These are phyloP conservation scores for Promerops cafer DNA, from an alignment of 2,113 vertebrate genomes.

Conservation along the genomic window DNA sequence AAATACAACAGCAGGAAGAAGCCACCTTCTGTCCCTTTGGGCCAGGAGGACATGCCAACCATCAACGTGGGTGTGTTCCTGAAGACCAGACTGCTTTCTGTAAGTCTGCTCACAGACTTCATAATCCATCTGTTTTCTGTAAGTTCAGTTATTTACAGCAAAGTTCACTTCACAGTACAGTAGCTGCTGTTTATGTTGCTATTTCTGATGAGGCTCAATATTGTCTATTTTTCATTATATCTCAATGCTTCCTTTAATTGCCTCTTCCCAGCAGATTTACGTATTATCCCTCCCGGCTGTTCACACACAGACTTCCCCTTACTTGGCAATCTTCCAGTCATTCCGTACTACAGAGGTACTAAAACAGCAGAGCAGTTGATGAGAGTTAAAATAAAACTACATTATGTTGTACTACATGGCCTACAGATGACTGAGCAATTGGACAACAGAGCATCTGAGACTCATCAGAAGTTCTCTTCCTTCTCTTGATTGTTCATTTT, in stretches of 20 bases:
- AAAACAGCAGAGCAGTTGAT: neutral
- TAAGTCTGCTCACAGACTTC: constrained; percentile 5
- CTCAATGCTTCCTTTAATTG: constrained; percentile 23
- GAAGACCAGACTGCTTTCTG: neutral
- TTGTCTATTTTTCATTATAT: neutral
- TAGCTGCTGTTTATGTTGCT: constrained; percentile 8
- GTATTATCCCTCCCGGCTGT: neutral
- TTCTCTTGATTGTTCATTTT: neutral
- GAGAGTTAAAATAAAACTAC: neutral
- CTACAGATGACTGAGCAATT: neutral
- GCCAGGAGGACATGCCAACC: neutral
- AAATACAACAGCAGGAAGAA: neutral
- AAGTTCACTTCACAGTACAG: neutral
- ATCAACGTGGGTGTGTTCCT: neutral
- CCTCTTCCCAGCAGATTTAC: neutral
- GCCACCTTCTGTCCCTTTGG: neutral
- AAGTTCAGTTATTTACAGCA: constrained; percentile 5
- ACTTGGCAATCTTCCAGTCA: constrained; percentile 18
- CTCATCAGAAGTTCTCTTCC: neutral
- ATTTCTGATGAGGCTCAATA: constrained; percentile 13
- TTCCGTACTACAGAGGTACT: neutral
- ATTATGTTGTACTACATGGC: neutral
- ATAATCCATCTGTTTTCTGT: constrained; percentile 46
- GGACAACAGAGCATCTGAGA: neutral
- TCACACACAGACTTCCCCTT: neutral